Evolutionary conservation across 64 coral and sea anemone species (phyloP), one percentile per base, ranked within the genome.

Genomic region (Montipora efflorescens): DNA sequence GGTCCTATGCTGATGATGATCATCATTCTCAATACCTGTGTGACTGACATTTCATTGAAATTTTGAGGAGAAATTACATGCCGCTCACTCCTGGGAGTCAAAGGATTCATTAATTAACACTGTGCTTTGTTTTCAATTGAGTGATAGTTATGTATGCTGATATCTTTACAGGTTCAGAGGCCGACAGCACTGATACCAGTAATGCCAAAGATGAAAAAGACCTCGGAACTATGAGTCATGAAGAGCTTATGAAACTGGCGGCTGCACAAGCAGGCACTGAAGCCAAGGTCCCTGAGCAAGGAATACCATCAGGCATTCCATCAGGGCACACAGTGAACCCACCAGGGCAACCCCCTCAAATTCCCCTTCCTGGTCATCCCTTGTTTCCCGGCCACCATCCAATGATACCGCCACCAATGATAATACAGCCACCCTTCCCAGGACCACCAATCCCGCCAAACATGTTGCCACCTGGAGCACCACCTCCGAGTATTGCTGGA

Each of bases 351-450:
- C 89, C 93, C 18, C 79, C 83, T 21, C 93, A 78, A 52, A 43
- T 95, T 5, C 96, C 93, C 79, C 96, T 92, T 22, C 93, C 96
- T 46, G 89, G 92, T 19, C 95, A 90, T 44, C 96, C 84, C 48
- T 92, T 97, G 71, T 97, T 92, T 18, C 88, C 88, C 22, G 88
- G 93, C 6, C 89, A 77, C 43, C 89, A 70, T 48, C 89, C 90
- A n/a, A 87, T 95, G 96, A 74, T 95, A 19, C 93, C 96, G 48
- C 96, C 96, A 19, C 93, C 92, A 20, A 94, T 97, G 77, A 89
- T 97, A 84, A 97, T 97, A 77, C 87, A 90, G 47, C 93, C 93
- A 71, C 96, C 93, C 18, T 97, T 97, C 58, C 83, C 90, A 22
- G 96, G 93, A 45, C 84, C 82, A 25, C 96, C 78, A 48, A 55